phyloP scores from a whole-genome alignment of 30 jellyfish, hydroid and myxozoan genomes.

The Turritopsis rubra region DNA sequence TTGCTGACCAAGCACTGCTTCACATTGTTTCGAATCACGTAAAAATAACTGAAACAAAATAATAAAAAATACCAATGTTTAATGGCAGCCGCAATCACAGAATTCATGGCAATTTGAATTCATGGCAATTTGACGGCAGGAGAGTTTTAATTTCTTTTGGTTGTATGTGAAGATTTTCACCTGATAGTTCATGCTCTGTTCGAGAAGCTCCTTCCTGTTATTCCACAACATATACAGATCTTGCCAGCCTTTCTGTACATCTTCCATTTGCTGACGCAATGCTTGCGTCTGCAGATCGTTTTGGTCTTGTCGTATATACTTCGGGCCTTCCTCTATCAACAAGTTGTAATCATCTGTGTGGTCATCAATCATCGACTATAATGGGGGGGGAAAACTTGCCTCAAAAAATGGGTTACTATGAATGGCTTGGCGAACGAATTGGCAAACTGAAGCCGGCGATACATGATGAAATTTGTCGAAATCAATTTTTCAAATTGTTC shows the following conservation, averaged over 20 bases:
- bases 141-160: no score
- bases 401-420: no score
- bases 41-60: slow-evolving; percentile 57
- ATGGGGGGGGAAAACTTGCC: slow-evolving; percentile 11
- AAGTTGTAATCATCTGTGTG: slow-evolving; percentile 69
- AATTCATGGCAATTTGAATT: no score
- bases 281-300: slow-evolving; percentile 93
- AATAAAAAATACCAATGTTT: not conserved
- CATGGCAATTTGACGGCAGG: no score
- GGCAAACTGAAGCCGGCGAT: no score
- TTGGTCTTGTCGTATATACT: slow-evolving; percentile 77
- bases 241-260: slow-evolving; percentile 76
- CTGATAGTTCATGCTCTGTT: slow-evolving; percentile 89
- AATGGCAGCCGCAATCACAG: no score
- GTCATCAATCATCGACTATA: slow-evolving; percentile 65
- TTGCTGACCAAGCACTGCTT: slow-evolving; percentile 89
- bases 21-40: slow-evolving; percentile 97
- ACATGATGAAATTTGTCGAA: no score
- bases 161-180: slow-evolving; percentile 5
- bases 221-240: slow-evolving; percentile 67
- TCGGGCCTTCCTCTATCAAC: slow-evolving; percentile 90
- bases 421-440: no score
- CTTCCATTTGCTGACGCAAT: slow-evolving; percentile 87
- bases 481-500: no score
- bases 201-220: slow-evolving; percentile 59